A percentile compares a stretch with the other conserved stretches of the same genome.
Conservation (phyloP, 2,888 invertebrate species). For the Lapara coniferarum region DNA sequence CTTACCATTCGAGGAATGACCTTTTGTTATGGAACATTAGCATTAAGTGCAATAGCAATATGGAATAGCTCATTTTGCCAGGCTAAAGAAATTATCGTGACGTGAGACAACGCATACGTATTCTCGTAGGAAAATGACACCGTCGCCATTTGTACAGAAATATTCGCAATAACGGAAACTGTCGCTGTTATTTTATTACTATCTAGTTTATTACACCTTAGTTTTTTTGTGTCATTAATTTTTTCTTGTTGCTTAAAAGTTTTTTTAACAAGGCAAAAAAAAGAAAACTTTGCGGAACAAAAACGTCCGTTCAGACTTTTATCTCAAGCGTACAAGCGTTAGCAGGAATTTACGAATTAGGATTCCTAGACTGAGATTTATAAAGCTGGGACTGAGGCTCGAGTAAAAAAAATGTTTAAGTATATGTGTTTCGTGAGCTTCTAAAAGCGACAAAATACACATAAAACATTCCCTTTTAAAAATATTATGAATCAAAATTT, state of each 20-base stretch:
- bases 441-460: too few relatives aligned
- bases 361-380: too few relatives aligned
- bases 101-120: neutral
- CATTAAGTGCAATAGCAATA: too few relatives aligned
- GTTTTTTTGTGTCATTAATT: neutral
- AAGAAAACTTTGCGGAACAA: neutral
- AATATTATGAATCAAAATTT: too few relatives aligned
- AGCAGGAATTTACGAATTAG: too few relatives aligned
- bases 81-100: neutral
- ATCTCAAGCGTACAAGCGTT: neutral
- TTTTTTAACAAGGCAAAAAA: constrained; percentile 1
- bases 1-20: too few relatives aligned
- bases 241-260: neutral
- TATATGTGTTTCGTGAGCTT: too few relatives aligned
- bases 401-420: too few relatives aligned
- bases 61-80: too few relatives aligned
- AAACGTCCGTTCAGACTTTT: neutral
- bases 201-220: neutral
- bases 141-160: neutral
- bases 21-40: too few relatives aligned
- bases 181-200: constrained; percentile 1
- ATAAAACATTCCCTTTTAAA: too few relatives aligned
- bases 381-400: too few relatives aligned
- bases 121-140: constrained; percentile 8
- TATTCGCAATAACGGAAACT: constrained; percentile 8